A percentile compares a stretch with the other conserved stretches of the same genome.
Conservation (phyloP, 1,140 invertebrate genomes). For the Nephila pilipes region DNA sequence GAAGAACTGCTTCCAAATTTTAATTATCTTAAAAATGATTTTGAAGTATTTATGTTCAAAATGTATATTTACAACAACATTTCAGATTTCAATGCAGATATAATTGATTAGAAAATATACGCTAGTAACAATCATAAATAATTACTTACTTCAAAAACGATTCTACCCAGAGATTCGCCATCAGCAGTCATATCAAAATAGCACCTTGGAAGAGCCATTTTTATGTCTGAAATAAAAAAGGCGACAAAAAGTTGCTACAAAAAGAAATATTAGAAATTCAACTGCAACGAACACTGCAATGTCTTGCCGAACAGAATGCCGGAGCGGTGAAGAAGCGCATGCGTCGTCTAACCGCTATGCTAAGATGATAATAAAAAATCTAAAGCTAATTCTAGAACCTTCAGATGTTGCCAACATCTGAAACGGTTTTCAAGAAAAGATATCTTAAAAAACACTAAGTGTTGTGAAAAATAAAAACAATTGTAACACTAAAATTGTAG, state of each 20-base stretch:
- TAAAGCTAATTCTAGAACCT: slow-evolving; percentile 57
- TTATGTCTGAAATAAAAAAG: slow-evolving; percentile 57
- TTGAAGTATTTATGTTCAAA: background rate
- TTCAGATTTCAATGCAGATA: slow-evolving; percentile 49
- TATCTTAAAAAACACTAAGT: background rate
- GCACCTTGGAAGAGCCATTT: slow-evolving; percentile 90
- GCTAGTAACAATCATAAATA: background rate
- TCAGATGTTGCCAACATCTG: slow-evolving; percentile 15
- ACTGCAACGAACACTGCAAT: slow-evolving; percentile 61
- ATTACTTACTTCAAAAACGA: slow-evolving; percentile 92
- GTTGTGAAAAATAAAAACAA: no score
- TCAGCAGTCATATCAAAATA: slow-evolving; percentile 95
- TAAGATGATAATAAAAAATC: slow-evolving; percentile 30
- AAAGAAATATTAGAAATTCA: slow-evolving; percentile 31
- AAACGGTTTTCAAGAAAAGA: background rate
- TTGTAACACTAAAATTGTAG: no score
- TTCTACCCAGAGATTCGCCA: slow-evolving; percentile 89
- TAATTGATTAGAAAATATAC: slow-evolving; percentile 40
- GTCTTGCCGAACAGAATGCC: background rate
- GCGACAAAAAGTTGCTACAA: slow-evolving; percentile 23
- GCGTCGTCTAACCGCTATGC: slow-evolving; percentile 11
- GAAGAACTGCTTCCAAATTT: background rate
- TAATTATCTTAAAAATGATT: background rate
- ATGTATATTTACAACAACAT: background rate
- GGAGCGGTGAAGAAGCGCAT: slow-evolving; percentile 44